Conservation (phyloP, 2,113 vertebrate species). For the Pandion haliaetus region DNA sequence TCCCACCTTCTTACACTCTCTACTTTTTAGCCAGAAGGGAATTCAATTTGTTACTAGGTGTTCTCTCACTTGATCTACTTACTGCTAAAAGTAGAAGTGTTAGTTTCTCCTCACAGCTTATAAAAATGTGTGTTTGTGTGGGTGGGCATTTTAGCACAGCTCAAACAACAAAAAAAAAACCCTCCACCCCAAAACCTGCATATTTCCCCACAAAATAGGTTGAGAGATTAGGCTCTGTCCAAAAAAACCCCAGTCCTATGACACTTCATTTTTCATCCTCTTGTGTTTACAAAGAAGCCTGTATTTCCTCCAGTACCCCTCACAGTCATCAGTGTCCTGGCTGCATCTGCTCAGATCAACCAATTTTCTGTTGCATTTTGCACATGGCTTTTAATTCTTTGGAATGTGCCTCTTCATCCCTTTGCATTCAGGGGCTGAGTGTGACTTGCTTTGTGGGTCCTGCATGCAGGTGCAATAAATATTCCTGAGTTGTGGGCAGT, state of each 20-base stretch:
- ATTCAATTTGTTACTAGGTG: background rate
- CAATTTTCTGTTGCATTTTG: background rate
- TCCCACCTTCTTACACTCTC: background rate
- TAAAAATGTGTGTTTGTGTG: background rate
- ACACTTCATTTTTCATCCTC: background rate
- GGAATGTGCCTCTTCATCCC: background rate
- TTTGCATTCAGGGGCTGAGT: background rate
- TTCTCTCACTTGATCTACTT: background rate
- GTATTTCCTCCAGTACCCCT: background rate
- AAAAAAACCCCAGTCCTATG: background rate
- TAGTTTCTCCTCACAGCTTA: background rate
- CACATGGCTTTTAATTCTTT: background rate
- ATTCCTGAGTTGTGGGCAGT: background rate
- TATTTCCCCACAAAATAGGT: background rate
- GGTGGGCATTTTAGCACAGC: background rate
- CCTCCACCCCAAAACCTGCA: background rate
- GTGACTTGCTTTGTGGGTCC: background rate
- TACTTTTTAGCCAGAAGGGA: background rate
- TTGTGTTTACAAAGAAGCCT: background rate
- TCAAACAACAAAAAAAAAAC: background rate
- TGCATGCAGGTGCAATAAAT: background rate
- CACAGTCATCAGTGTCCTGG: background rate
- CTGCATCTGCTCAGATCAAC: background rate
- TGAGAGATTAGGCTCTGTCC: background rate
- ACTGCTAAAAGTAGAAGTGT: background rate